Evolutionary conservation across 2,113 vertebrate genomes (phyloP), one percentile per base, ranked within the genome.

Genomic region (Thomomys bottae): DNA sequence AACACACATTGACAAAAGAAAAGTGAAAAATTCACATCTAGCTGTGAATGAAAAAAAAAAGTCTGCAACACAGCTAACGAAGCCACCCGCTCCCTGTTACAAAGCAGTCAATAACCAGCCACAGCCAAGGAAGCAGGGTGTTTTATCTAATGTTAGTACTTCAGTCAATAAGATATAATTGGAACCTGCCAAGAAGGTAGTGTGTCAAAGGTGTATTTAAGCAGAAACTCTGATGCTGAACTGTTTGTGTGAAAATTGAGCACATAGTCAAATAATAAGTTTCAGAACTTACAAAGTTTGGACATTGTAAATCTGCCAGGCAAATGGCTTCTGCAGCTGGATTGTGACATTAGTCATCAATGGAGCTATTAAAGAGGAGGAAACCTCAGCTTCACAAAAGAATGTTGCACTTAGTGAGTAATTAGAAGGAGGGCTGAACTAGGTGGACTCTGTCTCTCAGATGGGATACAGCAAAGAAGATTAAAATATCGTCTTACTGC

Each of bases 211-310:
- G 9, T 76, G 71, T 42, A 78, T 12, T 42, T 96, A 96, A 95
- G 70, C 95, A 89, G 90, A 94, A 91, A 94, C 80, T 73, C 64
- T 72, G 78, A 81, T 34, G 81, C 23, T 64, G 81, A 94, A 59
- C 36, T 49, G 79, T 93, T 38, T 91, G 67, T 8, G 21, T 81
- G 90, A 88, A 96, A 95, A 59, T 87, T 95, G 92, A 96, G 88
- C 94, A 90, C 92, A 83, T 73, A 70, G 36, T 40, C 79, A 94
- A 93, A 96, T 96, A 89, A 96, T 88, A 96, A 95, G 70, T 94
- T 95, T 90, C 79, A 96, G 94, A 93, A 97, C 87, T 94, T 90
- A 63, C 8, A 94, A 90, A 90, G 84, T 87, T 95, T 76, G 81
- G 75, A 78, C 72, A 24, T 63, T 84, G 83, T 92, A 72, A 88